Percentiles rank a stretch among this genome's conserved stretches.
Evolutionary conservation across 2,113 vertebrate genomes (phyloP).

Genomic region (Lepus americanus): DNA sequence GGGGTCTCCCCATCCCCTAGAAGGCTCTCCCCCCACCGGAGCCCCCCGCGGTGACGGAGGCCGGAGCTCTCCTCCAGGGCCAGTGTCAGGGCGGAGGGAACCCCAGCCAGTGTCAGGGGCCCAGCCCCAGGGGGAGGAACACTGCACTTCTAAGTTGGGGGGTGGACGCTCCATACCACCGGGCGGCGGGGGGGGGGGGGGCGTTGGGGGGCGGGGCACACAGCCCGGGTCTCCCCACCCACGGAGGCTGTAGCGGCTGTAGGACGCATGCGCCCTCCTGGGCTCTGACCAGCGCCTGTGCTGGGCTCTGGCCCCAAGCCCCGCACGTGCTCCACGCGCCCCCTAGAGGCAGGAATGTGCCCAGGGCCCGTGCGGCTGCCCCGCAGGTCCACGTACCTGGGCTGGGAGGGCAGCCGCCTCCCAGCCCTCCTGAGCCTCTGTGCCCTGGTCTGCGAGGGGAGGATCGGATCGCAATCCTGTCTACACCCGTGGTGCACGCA

Average conservation of each 20-base stretch:
- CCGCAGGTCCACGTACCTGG: neutral
- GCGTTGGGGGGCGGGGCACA: too few relatives aligned
- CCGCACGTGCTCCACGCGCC: conserved; percentile 80
- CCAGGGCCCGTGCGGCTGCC: neutral
- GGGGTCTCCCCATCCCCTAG: too few relatives aligned
- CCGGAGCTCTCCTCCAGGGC: rapidly evolving
- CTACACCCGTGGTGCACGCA: rapidly evolving
- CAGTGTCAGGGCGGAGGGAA: too few relatives aligned
- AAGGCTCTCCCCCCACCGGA: too few relatives aligned
- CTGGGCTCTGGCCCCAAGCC: neutral
- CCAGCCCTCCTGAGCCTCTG: neutral
- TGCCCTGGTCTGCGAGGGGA: neutral
- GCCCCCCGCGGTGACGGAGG: too few relatives aligned
- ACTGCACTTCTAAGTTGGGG: neutral
- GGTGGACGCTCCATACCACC: too few relatives aligned
- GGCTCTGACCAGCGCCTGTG: neutral
- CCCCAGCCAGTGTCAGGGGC: too few relatives aligned
- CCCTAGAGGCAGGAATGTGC: conserved; percentile 87
- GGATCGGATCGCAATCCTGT: neutral
- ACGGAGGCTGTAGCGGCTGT: neutral
- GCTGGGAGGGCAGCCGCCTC: neutral
- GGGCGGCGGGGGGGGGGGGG: too few relatives aligned
- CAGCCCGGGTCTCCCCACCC: too few relatives aligned
- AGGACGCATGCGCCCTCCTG: neutral
- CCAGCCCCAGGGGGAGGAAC: neutral